Conservation (phyloP, 2,113 vertebrate genomes). For the Ariopsis seemanni region DNA sequence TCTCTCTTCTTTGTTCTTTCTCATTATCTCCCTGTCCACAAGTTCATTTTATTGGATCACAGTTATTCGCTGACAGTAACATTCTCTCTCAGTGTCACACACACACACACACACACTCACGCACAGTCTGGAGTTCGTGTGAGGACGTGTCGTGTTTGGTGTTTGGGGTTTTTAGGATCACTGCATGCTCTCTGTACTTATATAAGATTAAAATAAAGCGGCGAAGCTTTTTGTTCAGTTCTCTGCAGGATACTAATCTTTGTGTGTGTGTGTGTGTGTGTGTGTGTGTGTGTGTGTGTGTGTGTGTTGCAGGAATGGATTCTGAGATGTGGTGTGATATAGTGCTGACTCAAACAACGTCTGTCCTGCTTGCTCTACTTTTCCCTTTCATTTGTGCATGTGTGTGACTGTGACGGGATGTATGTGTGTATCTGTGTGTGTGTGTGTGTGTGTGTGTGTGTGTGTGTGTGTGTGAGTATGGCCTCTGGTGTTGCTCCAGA, state of each 20-base stretch:
- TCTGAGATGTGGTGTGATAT: conserved; percentile 39
- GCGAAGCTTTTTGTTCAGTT: conserved; percentile 28
- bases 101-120: conserved; percentile 2
- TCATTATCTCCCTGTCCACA: neutral
- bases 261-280: conserved; percentile 24
- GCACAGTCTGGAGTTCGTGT: neutral
- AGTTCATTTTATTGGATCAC: neutral
- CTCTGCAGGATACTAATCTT: conserved; percentile 24
- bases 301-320: conserved; percentile 24
- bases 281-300: conserved; percentile 29
- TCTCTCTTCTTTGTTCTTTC: neutral
- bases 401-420: neutral
- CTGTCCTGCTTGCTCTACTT: conserved; percentile 46
- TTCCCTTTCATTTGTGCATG: neutral
- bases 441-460: neutral
- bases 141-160: conserved; percentile 21
- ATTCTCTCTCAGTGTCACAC: neutral
- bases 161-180: conserved; percentile 29
- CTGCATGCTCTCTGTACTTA: conserved; percentile 7
- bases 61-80: neutral
- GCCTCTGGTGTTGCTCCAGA: conserved; percentile 44
- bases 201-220: conserved; percentile 34
- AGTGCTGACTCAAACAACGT: conserved; percentile 45
- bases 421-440: neutral
- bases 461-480: neutral